Conservation (phyloP, 2,113 vertebrate genomes). For the Centropristis striata region DNA sequence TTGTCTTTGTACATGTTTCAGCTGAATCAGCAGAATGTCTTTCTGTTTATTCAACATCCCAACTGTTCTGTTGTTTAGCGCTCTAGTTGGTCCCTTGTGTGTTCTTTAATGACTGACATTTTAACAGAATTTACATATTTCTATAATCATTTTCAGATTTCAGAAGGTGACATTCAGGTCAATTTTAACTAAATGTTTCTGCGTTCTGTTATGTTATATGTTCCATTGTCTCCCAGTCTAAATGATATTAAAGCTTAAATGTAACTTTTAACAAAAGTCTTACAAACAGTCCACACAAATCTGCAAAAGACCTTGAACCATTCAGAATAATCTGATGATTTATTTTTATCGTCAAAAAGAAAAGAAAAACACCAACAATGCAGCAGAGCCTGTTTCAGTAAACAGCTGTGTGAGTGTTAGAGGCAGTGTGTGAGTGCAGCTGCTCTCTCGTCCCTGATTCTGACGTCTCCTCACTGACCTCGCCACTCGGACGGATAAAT, state of each 20-base stretch:
- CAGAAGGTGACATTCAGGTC: not conserved
- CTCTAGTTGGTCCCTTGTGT: not conserved
- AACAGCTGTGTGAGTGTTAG: slow-evolving; percentile 48
- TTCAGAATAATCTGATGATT: not conserved
- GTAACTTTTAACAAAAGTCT: not conserved
- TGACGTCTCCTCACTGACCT: slow-evolving; percentile 65
- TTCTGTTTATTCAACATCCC: too few relatives aligned
- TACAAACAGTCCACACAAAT: not conserved
- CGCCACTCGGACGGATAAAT: slow-evolving; percentile 69
- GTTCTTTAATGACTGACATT: not conserved
- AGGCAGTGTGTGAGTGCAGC: too few relatives aligned
- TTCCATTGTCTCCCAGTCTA: not conserved
- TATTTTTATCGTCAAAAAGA: not conserved
- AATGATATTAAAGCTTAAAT: too few relatives aligned
- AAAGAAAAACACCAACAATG: not conserved
- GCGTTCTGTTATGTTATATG: not conserved
- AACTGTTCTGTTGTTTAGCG: too few relatives aligned
- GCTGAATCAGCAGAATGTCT: too few relatives aligned
- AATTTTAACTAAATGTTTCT: not conserved
- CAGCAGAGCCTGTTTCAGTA: not conserved
- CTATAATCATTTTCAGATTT: not conserved
- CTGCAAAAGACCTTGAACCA: not conserved
- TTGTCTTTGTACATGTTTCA: too few relatives aligned
- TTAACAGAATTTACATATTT: not conserved
- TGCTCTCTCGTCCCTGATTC: slow-evolving; percentile 58